These are phyloP conservation scores for Pandion haliaetus DNA, from an alignment of 2,113 vertebrate species.

Conservation along the genomic window DNA sequence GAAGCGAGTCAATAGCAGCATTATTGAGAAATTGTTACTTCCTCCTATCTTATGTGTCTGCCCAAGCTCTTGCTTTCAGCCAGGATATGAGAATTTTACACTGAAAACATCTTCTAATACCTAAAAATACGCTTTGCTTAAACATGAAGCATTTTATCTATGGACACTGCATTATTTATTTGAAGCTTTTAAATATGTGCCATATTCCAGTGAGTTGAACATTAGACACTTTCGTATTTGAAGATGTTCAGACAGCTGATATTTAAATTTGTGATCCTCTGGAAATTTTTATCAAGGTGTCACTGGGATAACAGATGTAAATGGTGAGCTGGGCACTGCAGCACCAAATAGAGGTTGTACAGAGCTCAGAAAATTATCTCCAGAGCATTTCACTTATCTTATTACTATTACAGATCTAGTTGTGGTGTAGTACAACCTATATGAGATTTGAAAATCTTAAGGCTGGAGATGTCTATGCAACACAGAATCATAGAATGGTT, in stretches of 20 bases:
- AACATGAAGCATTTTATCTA: neutral
- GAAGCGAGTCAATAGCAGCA: fast-evolving
- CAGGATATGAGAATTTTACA: neutral
- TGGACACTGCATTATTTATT: neutral
- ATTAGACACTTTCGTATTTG: neutral
- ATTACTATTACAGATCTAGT: neutral
- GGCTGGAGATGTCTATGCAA: neutral
- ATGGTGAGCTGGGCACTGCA: neutral
- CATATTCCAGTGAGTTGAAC: neutral
- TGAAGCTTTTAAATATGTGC: neutral
- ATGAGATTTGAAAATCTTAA: neutral
- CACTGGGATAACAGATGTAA: neutral
- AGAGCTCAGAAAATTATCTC: neutral
- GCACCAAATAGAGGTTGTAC: neutral
- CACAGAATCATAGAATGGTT: neutral
- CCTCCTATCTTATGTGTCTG: neutral
- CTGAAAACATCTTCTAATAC: neutral
- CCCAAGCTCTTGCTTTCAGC: neutral
- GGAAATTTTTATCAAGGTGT: neutral
- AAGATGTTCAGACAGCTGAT: neutral
- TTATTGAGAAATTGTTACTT: neutral
- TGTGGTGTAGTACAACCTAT: neutral
- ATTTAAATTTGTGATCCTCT: neutral
- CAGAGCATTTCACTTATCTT: neutral
- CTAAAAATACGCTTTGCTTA: neutral